A percentile compares a stretch with the other conserved stretches of the same genome.
Evolutionary conservation across 1,140 invertebrate genomes (phyloP).

Genomic region (Trissolcus basalis): DNA sequence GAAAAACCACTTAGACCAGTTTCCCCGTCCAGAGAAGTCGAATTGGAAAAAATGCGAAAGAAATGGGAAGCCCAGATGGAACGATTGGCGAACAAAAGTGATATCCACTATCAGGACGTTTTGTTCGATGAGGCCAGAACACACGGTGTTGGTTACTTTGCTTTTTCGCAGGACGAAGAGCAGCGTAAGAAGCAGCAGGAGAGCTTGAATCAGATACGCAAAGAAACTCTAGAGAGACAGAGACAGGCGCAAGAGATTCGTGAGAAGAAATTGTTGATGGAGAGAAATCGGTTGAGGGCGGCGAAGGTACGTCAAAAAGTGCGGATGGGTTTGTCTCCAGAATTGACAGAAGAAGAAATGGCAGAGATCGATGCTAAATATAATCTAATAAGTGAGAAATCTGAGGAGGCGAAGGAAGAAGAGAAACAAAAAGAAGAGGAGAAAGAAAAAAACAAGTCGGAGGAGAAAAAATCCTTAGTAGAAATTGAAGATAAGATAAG

Average conservation of each 20-base stretch:
- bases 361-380: conserved; percentile 69
- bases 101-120: conserved; percentile 93
- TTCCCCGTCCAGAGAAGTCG: conserved; percentile 61
- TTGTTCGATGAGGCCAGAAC: conserved; percentile 91
- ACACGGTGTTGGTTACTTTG: conserved; percentile 92
- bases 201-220: conserved; percentile 81
- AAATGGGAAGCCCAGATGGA: conserved; percentile 82
- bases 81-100: conserved; percentile 77
- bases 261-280: conserved; percentile 81
- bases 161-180: conserved; percentile 89
- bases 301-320: conserved; percentile 86
- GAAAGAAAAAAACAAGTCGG: conserved; percentile 63
- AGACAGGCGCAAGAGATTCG: conserved; percentile 80
- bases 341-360: conserved; percentile 74
- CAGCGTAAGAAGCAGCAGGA: conserved; percentile 86
- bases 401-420: conserved; percentile 68
- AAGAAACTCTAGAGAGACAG: conserved; percentile 84
- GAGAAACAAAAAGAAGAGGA: conserved; percentile 74
- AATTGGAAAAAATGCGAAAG: conserved; percentile 75
- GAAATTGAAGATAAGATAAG: conserved; percentile 68
- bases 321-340: conserved; percentile 84
- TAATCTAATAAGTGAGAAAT: conserved; percentile 63
- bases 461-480: conserved; percentile 41
- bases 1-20: not conserved
- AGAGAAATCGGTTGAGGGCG: conserved; percentile 85